Base-by-base conservation (phyloP, 2,888 invertebrate genomes). In the Cephus pulcher region DNA sequence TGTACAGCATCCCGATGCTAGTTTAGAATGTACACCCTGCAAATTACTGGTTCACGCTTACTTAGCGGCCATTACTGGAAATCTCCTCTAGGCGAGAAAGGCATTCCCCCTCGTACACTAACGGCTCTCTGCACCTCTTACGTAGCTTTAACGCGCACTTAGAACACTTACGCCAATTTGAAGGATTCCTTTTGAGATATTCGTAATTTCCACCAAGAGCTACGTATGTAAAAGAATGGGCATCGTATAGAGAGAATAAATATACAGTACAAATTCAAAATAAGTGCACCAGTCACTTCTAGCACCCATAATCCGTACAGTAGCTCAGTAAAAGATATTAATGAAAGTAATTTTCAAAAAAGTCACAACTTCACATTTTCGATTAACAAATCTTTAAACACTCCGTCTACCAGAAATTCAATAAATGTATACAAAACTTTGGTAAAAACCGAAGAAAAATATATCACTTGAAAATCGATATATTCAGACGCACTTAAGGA, bases 11-110 rank as follows among this genome's bases (percentile, higher is more conserved):
- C 56, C 9, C 23, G 9, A 56, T 56, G 23, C 56, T 56, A 56
- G 56, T 56, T 56, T 56, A 56, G 56, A 56, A 15, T 56, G 56
- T 56, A 56, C 56, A 23, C 71, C 74, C 75, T n/a, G 37, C 71
- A 79, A 79, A 76, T 74, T 79, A 71, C 69, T 34, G 79, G 69
- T 73, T 79, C 76, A 37, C 79, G 76, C 76, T 75, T 73, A 69
- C 71, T 79, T 79, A 79, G 77, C 40, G 69, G 73, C 40, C 69
- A 35, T 79, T 75, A 70, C 73, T 71, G 69, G 79, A 75, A 75
- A 70, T 79, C 75, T 33, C 34, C 33, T 30, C 79, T 56, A 56
- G 56, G 79, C 75, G 79, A 73, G 79, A 77, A 79, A 69, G n/a
- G 79, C 73, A 77, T 69, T 75, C 77, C 75, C 56, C 23, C 56